Evolutionary conservation across 2,113 vertebrate genomes (phyloP), one percentile per base, ranked within the genome.

Genomic region (Gulo gulo): DNA sequence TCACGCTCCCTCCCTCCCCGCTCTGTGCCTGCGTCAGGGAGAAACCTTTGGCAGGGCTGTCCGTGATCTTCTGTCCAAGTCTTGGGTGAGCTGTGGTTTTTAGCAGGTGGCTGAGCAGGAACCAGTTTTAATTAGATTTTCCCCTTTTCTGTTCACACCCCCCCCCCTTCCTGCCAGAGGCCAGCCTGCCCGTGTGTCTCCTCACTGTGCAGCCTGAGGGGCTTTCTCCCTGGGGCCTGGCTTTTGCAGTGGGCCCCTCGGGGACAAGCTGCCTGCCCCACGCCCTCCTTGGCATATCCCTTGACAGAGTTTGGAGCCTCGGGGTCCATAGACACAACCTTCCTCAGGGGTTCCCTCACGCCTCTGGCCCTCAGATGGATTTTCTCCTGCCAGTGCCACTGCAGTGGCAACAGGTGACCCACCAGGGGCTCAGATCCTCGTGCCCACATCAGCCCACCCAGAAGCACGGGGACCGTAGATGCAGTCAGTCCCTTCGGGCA

Each of bases 101-200:
- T 39, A 93, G 78, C 91, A 97, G 93, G 93, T 94, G 95, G 78
- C 24, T 16, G 36, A 74, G 57, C 29, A 90, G 92, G 61, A 61
- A 65, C 69, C 36, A 63, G 63, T 52, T 92, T 93, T 91, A 93
- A 86, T 97, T 97, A 88, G 91, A 84, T 93, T 95, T 88, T 23
- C 65, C 34, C 39, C 50, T 61, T 84, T 92, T 96, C 69, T 74
- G 24, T 93, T 91, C 12, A 20, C 50, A 79, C 52, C 50, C 59
- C 73, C 13, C 47, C 63, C 52, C 9, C 15, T 2, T 26, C 65
- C 20, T 1, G 24, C 67, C 7, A 26, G 45, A 61, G 88, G 45
- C 26, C 52, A 74, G 78, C 20, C 63, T 57, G n/a, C 57, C 55
- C 6, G 0, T 0, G 6, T 50, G 42, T 59, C 45, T 45, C 31